Conservation (phyloP, 2,113 vertebrate species). For the Pyxicephalus adspersus region DNA sequence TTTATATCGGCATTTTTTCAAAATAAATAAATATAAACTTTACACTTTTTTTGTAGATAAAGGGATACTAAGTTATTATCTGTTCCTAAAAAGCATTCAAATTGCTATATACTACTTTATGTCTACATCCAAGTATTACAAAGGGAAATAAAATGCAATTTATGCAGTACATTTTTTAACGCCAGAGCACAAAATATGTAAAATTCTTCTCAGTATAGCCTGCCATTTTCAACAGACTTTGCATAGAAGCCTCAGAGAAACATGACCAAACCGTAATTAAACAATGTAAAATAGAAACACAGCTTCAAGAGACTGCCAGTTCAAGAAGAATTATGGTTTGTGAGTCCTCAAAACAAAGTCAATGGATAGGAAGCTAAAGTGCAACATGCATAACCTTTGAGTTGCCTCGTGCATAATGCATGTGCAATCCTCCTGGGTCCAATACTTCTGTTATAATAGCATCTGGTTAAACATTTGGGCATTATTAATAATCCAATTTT, state of each 20-base stretch:
- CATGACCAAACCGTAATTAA: constrained; percentile 43
- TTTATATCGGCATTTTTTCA: no score
- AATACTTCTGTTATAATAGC: not conserved
- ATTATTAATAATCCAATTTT: not conserved
- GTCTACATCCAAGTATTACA: not conserved
- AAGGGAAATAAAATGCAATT: not conserved
- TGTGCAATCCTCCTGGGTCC: constrained; percentile 10
- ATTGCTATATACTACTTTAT: no score
- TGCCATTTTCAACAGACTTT: constrained; percentile 39
- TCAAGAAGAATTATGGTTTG: constrained; percentile 36
- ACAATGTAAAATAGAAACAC: constrained; percentile 44
- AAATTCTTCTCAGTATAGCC: constrained; percentile 17
- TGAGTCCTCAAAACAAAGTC: constrained; percentile 35
- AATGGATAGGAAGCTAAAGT: constrained; percentile 34
- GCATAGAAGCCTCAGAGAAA: constrained; percentile 13
- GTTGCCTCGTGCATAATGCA: constrained; percentile 16
- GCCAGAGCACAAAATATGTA: constrained; percentile 28
- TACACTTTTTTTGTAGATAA: no score
- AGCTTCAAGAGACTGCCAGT: constrained; percentile 22
- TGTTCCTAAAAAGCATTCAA: no score
- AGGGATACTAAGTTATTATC: no score
- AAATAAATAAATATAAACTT: no score
- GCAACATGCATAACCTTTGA: constrained; percentile 1
- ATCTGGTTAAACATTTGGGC: constrained; percentile 20
- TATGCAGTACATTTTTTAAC: not conserved